phyloP scores from a whole-genome alignment of 2,797 vertebrate species.

The Enteromius treurensis region DNA sequence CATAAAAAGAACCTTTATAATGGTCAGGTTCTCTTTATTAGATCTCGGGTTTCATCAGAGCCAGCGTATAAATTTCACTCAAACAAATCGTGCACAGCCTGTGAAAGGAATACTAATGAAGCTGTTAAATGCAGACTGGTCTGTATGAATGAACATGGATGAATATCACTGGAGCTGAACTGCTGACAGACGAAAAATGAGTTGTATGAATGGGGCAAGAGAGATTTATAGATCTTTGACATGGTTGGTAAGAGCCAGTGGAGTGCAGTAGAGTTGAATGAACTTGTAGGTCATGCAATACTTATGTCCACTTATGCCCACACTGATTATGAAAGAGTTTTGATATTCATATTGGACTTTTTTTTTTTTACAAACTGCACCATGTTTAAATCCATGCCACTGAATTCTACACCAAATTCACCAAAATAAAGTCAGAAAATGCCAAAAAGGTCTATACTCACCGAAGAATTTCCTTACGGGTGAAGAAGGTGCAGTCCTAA shows the following conservation, averaged over 20 bases:
- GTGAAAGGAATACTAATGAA: conserved; percentile 45
- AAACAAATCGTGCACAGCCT: conserved; percentile 26
- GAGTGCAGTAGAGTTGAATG: conserved; percentile 1
- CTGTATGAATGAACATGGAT: conserved; percentile 40
- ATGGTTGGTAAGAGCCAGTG: conserved; percentile 12
- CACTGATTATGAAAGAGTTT: neutral
- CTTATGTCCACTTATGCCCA: neutral
- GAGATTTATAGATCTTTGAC: conserved; percentile 25
- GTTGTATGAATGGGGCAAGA: conserved; percentile 42
- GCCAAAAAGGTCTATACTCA: conserved; percentile 74
- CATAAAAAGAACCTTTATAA: conserved; percentile 14
- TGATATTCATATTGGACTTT: neutral
- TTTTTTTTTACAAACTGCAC: neutral
- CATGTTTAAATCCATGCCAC: neutral
- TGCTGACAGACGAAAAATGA: conserved; percentile 29
- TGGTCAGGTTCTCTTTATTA: conserved; percentile 22
- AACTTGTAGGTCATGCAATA: neutral
- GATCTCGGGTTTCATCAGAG: neutral
- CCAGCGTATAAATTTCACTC: conserved; percentile 28
- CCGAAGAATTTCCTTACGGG: conserved; percentile 97
- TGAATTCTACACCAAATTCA: neutral
- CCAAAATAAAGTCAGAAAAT: neutral
- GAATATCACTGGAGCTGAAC: conserved; percentile 41
- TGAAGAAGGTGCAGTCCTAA: conserved; percentile 98
- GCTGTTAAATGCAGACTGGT: conserved; percentile 41